Evolutionary conservation across 2,888 invertebrate species (phyloP), one percentile per base, ranked within the genome.

Genomic region (Stramonita haemastoma): DNA sequence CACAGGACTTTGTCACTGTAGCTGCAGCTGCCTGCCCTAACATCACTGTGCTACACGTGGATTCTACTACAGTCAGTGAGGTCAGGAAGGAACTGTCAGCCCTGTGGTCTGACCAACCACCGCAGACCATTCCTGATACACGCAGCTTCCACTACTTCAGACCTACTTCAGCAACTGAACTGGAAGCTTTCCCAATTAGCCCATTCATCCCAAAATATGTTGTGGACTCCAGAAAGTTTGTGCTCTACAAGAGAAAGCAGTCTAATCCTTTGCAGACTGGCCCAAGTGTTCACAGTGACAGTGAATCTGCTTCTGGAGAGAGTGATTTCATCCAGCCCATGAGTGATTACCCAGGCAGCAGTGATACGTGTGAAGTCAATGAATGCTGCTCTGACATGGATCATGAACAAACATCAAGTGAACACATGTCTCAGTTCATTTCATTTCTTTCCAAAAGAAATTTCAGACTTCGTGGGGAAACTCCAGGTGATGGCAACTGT

Each of bases 341-440:
- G 73, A 73, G n/a, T 73, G 73, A 73, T 73, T 8, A 73, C 11
- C 73, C 73, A 13, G 73, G 73, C 73, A 73, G 73, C 73, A 73
- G 15, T 73, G 73, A 73, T 73, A 73, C 26, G 73, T 26, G 73
- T 73, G 73, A 73, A 73, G 73, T 26, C 73, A 73, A 60, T 60
- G 60, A 73, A 73, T 73, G 73, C 73, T 73, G n/a, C 73, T 26
- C 73, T 73, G 73, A 73, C 73, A 26, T 73, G 73, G 73, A 73
- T 73, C 73, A 73, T 26, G 73, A 73, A 60, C 60, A 60, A 60
- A 60, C 60, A 60, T 60, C 60, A 60, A 60, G 60, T 60, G 60
- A 60, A 60, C 60, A 60, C 60, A 60, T 60, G 60, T 60, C 60
- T 60, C 60, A 60, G 60, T 60, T 60, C 60, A 60, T 60, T 15